A percentile compares a stretch with the other conserved stretches of the same genome.
Conservation (phyloP, 2,888 invertebrate species). For the Podabrus alpinus region DNA sequence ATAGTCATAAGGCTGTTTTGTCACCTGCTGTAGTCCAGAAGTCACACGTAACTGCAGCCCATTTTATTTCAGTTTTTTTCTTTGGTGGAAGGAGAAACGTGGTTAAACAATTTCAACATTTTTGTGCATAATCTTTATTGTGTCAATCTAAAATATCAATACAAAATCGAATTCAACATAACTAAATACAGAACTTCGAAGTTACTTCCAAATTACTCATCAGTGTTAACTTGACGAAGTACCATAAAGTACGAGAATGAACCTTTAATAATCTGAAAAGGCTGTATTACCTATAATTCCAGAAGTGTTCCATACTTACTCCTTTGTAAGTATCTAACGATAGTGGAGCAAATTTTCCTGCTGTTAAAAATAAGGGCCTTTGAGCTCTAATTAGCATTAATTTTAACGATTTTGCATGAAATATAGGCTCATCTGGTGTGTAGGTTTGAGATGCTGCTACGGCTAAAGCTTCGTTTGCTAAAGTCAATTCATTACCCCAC, state of each 20-base stretch:
- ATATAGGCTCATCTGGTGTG: conserved; percentile 23
- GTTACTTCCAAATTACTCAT: not conserved
- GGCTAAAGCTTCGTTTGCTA: conserved; percentile 31
- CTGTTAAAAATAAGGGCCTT: conserved; percentile 34
- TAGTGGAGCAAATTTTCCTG: conserved; percentile 36
- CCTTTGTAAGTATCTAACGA: conserved; percentile 33
- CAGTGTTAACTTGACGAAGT: conserved; percentile 16
- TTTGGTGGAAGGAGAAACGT: too few relatives aligned
- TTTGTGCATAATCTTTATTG: not conserved
- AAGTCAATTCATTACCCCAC: conserved; percentile 37
- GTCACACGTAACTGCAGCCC: too few relatives aligned
- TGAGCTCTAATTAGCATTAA: conserved; percentile 35
- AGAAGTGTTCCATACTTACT: conserved; percentile 4
- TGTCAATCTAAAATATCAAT: not conserved
- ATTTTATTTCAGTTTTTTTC: too few relatives aligned
- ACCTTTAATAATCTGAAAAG: conserved; percentile 27
- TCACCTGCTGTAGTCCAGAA: too few relatives aligned
- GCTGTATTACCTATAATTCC: not conserved
- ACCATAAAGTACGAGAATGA: conserved; percentile 34
- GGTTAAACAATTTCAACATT: too few relatives aligned
- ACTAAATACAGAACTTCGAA: not conserved
- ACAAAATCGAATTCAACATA: not conserved
- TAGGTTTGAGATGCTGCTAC: conserved; percentile 29
- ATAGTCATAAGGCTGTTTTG: too few relatives aligned
- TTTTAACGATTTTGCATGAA: conserved; percentile 29